phyloP scores from a whole-genome alignment of 2,113 vertebrate genomes.

The Saimiri boliviensis region DNA sequence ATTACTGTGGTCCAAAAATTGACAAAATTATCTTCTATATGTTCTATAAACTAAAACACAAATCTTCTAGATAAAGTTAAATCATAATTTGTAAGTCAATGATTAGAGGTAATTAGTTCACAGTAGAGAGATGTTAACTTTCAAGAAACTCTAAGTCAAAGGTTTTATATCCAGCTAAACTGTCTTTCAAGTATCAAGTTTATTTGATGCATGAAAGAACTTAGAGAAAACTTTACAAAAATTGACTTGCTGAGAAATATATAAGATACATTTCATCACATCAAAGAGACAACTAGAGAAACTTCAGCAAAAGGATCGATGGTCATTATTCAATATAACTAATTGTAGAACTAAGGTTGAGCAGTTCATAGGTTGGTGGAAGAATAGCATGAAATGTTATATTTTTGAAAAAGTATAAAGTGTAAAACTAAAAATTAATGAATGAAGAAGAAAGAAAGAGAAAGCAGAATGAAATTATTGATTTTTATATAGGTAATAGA shows the following conservation, averaged over 20 bases:
- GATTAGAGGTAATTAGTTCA: not conserved
- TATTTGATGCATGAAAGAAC: not conserved
- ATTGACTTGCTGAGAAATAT: not conserved
- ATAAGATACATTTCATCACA: not conserved
- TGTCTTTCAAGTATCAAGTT: not conserved
- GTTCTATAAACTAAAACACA: slow-evolving; percentile 9
- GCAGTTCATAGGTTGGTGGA: not conserved
- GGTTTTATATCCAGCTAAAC: not conserved
- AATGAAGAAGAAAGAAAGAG: not conserved
- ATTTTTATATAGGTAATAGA: not conserved
- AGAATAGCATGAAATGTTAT: not conserved
- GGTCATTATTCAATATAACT: not conserved
- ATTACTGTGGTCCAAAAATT: not conserved
- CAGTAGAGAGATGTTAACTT: not conserved
- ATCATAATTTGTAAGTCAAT: not conserved
- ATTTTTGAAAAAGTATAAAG: not conserved
- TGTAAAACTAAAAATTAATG: not conserved
- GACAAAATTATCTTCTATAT: not conserved
- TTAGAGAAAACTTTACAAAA: not conserved
- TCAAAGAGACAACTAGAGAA: not conserved
- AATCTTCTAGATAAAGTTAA: not conserved
- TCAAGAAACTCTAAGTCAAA: not conserved
- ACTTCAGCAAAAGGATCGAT: not conserved
- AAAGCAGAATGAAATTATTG: not conserved
- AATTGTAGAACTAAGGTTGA: not conserved